These are phyloP conservation scores for Nautilus pompilius DNA, from an alignment of 1,140 invertebrate genomes.

Conservation along the genomic window DNA sequence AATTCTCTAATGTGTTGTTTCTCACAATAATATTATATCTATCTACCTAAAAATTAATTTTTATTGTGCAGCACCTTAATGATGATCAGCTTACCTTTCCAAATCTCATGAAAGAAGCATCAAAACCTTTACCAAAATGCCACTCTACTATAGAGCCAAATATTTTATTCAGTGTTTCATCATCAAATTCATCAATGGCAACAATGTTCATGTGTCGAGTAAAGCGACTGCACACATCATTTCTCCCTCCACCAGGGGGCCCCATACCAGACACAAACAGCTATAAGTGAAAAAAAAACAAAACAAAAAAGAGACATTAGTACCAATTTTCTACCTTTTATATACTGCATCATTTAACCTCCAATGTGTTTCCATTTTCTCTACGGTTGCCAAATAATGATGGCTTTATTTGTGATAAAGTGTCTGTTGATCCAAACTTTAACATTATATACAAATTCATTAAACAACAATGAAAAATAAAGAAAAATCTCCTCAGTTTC, in stretches of 20 bases:
- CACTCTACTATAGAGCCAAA: constrained; percentile 55
- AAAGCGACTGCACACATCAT: constrained; percentile 54
- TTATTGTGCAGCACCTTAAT: not conserved
- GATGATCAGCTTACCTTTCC: constrained; percentile 62
- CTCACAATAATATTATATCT: too few relatives aligned
- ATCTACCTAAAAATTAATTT: not conserved
- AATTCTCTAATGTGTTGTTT: not conserved
- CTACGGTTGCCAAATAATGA: not conserved
- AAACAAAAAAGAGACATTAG: not conserved
- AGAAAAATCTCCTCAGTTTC: not conserved
- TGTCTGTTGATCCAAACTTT: not conserved
- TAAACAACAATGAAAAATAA: not conserved
- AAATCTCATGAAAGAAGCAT: constrained; percentile 62
- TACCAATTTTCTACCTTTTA: not conserved
- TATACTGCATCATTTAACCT: not conserved
- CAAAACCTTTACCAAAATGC: constrained; percentile 56
- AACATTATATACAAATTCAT: not conserved
- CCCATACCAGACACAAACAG: constrained; percentile 56
- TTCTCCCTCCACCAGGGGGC: constrained; percentile 55
- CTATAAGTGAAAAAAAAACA: constrained; percentile 58
- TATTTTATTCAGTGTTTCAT: constrained; percentile 53
- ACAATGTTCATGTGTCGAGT: constrained; percentile 55
- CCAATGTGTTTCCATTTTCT: not conserved
- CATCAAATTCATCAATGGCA: constrained; percentile 56
- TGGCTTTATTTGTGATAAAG: not conserved